A percentile compares a stretch with the other conserved stretches of the same genome.
Conservation (phyloP, 2,888 invertebrate species). For the Furcula furcula region DNA sequence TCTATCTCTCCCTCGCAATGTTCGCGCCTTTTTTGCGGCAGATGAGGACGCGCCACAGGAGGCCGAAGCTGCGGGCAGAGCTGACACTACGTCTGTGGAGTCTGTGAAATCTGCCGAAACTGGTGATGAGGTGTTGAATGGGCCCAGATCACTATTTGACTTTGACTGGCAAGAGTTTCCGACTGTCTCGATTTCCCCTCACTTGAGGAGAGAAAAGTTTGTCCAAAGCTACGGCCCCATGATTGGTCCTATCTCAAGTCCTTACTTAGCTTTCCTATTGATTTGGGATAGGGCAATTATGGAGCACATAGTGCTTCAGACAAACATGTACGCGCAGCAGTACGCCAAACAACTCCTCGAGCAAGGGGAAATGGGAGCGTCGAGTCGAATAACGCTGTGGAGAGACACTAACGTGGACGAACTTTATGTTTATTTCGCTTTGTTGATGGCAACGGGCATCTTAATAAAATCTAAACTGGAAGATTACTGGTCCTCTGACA, state of each 20-base stretch:
- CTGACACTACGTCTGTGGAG: too few relatives aligned
- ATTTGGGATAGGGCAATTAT: constrained; percentile 34
- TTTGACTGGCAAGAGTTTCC: constrained; percentile 17
- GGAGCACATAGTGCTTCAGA: constrained; percentile 27
- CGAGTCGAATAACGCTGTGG: constrained; percentile 16
- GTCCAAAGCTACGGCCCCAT: constrained; percentile 19
- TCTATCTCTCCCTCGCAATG: too few relatives aligned
- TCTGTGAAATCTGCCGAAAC: too few relatives aligned
- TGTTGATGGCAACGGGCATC: constrained; percentile 25
- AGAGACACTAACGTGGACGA: constrained; percentile 11
- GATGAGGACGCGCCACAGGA: too few relatives aligned
- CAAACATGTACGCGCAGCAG: constrained; percentile 33
- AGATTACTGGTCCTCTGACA: constrained; percentile 24
- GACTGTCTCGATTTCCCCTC: constrained; percentile 9
- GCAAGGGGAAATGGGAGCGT: constrained; percentile 5
- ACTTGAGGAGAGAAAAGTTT: constrained; percentile 18
- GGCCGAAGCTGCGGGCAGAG: too few relatives aligned
- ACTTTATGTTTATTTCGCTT: constrained; percentile 19
- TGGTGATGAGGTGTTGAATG: too few relatives aligned
- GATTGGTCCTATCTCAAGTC: constrained; percentile 3
- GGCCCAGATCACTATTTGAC: too few relatives aligned
- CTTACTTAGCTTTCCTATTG: constrained; percentile 24
- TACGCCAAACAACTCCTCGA: constrained; percentile 7
- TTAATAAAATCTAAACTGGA: constrained; percentile 19
- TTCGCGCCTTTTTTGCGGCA: too few relatives aligned